These are phyloP conservation scores for Alectoris magna DNA, from an alignment of 2,797 vertebrate species.

Conservation along the genomic window DNA sequence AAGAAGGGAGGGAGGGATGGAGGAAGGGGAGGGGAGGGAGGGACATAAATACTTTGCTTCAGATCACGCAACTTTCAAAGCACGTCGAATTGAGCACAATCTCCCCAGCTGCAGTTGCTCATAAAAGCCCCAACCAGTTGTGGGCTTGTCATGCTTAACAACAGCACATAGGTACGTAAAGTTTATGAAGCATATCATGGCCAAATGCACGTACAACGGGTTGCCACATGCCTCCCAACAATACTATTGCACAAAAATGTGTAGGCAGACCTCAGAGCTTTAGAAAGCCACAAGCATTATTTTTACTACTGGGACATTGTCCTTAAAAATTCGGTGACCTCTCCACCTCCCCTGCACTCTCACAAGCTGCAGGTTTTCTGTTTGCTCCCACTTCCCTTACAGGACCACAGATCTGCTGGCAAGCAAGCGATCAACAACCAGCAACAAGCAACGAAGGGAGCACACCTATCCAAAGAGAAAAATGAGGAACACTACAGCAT, in stretches of 20 bases:
- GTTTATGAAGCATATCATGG: constrained; percentile 20
- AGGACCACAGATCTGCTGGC: background rate
- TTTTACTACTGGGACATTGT: background rate
- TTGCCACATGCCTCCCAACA: background rate
- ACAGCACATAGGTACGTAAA: background rate
- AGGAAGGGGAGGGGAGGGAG: background rate
- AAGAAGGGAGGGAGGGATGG: too few relatives aligned
- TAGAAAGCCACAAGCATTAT: background rate
- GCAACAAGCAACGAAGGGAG: background rate
- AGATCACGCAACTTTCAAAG: background rate
- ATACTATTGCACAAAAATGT: constrained; percentile 20
- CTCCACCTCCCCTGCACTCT: background rate
- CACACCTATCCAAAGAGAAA: background rate
- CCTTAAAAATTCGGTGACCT: background rate
- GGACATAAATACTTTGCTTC: background rate
- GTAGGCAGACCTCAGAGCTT: background rate
- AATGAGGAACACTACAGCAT: background rate
- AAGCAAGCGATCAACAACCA: background rate
- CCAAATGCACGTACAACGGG: background rate
- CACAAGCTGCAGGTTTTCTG: background rate
- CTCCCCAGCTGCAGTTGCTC: background rate
- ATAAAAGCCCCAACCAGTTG: background rate
- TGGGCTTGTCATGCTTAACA: background rate
- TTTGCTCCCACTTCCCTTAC: rapidly evolving
- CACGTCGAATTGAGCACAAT: background rate